A percentile compares a stretch with the other conserved stretches of the same genome.
phyloP scores from a whole-genome alignment of 2,888 invertebrate genomes.

The Calliphora vomitoria region DNA sequence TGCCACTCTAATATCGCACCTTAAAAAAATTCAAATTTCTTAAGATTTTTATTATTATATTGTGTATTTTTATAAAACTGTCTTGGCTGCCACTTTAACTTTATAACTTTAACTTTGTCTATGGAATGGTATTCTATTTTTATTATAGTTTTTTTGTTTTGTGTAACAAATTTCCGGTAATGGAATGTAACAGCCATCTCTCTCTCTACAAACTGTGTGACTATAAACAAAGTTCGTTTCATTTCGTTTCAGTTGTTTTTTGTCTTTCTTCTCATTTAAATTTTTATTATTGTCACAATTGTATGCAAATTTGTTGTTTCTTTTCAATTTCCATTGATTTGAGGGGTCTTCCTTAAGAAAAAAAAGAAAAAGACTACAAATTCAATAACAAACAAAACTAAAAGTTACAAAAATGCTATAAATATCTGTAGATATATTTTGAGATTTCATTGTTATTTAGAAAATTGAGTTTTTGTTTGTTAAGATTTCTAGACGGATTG shows the following conservation, averaged over 20 bases:
- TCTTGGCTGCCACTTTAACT: not conserved
- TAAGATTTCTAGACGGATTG: slow-evolving; percentile 45
- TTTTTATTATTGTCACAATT: slow-evolving; percentile 65
- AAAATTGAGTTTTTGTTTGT: slow-evolving; percentile 6
- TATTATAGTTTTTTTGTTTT: not conserved
- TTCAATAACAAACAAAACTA: slow-evolving; percentile 29
- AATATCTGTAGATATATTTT: not conserved
- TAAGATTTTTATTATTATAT: not conserved
- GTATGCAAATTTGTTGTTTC: slow-evolving; percentile 64
- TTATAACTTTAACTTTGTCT: not conserved
- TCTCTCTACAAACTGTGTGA: not conserved
- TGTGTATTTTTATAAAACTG: not conserved
- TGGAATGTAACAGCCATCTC: slow-evolving; percentile 4
- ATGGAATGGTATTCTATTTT: not conserved
- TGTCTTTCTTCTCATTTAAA: slow-evolving; percentile 50
- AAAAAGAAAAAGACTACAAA: not conserved
- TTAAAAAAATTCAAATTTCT: slow-evolving; percentile 23
- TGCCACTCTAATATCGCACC: slow-evolving; percentile 14
- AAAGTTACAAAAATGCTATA: not conserved
- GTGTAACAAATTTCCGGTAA: slow-evolving; percentile 40
- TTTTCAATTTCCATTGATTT: slow-evolving; percentile 52
- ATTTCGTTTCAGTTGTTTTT: slow-evolving; percentile 12
- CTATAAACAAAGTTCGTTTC: slow-evolving; percentile 44
- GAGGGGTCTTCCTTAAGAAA: slow-evolving; percentile 11
- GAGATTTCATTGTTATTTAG: slow-evolving; percentile 19